Evolutionary conservation across 2,113 vertebrate species (phyloP).

Genomic region (Psettodes erumei): DNA sequence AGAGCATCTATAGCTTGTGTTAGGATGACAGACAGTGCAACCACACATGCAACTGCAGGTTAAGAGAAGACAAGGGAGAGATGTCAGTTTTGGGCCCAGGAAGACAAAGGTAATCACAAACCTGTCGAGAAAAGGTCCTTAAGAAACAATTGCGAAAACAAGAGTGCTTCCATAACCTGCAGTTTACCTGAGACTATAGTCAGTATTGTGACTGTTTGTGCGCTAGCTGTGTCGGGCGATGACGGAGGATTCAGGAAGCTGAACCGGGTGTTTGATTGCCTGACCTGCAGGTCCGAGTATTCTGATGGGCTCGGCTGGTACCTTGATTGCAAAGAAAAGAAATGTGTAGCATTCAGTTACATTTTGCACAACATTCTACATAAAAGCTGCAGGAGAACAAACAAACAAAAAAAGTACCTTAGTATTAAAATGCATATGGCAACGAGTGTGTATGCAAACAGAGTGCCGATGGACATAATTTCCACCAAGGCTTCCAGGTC

Average conservation of each 20-base stretch:
- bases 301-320: conserved; percentile 72
- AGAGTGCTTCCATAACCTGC: neutral
- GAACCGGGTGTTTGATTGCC: conserved; percentile 47
- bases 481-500: conserved; percentile 89
- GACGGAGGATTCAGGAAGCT: conserved; percentile 72
- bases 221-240: conserved; percentile 71
- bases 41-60: conserved; percentile 75
- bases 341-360: neutral
- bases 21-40: conserved; percentile 75
- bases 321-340: conserved; percentile 63
- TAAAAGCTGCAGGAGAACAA: neutral
- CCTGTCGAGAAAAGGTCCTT: neutral
- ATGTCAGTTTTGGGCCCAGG: neutral
- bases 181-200: conserved; percentile 70
- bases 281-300: conserved; percentile 40
- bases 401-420: conserved; percentile 78
- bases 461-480: conserved; percentile 89
- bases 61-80: neutral
- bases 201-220: conserved; percentile 74
- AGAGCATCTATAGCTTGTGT: conserved; percentile 75
- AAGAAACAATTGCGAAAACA: neutral
- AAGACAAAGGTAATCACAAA: neutral
- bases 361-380: neutral
- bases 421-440: conserved; percentile 89
- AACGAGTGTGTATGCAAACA: conserved; percentile 90